A percentile compares a stretch with the other conserved stretches of the same genome.
These are phyloP conservation scores for Henricia sp. DNA, from an alignment of 53 echinoderm and acorn worm genomes.

Conservation along the genomic window DNA sequence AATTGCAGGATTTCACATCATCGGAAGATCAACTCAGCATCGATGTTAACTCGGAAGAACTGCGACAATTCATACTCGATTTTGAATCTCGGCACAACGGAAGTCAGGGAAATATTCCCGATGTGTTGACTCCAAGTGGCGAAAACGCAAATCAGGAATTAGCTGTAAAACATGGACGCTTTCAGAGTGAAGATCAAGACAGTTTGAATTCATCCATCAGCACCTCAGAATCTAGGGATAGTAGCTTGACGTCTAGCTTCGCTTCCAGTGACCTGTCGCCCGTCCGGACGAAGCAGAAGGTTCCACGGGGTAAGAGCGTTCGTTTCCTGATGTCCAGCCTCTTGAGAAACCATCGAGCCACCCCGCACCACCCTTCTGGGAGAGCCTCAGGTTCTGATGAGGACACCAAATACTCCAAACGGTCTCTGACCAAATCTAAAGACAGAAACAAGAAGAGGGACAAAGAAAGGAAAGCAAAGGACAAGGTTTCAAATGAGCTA, in stretches of 20 bases:
- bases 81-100: constrained; percentile 54
- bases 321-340: constrained; percentile 73
- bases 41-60: constrained; percentile 79
- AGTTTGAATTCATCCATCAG: constrained; percentile 69
- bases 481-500: neutral
- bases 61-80: constrained; percentile 73
- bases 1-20: constrained; percentile 14
- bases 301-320: constrained; percentile 64
- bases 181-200: constrained; percentile 51
- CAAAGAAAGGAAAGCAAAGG: constrained; percentile 42
- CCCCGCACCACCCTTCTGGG: constrained; percentile 18
- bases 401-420: constrained; percentile 27
- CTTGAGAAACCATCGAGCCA: constrained; percentile 56
- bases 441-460: constrained; percentile 58
- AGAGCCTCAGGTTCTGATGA: constrained; percentile 59
- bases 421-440: constrained; percentile 21
- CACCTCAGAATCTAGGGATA: constrained; percentile 71
- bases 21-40: constrained; percentile 62
- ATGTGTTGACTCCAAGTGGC: neutral
- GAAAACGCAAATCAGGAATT: neutral
- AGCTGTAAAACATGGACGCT: neutral
- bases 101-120: neutral
- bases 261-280: constrained; percentile 58
- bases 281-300: constrained; percentile 48
- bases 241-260: constrained; percentile 54